Evolutionary conservation across 2,888 invertebrate genomes (phyloP), one percentile per base, ranked within the genome.

Genomic region (Ditula angustiorana): DNA sequence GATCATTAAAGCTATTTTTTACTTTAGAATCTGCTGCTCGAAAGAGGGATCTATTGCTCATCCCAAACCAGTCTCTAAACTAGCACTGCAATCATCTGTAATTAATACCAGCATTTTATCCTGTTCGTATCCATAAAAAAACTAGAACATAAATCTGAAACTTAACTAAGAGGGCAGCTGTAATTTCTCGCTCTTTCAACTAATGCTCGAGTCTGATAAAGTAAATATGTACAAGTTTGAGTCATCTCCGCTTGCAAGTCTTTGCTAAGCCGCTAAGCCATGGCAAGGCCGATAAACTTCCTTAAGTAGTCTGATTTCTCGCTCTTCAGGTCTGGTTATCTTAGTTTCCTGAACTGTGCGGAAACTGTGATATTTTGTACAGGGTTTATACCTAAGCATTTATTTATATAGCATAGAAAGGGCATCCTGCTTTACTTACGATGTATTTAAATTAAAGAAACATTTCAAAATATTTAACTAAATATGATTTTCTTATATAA

Each of bases 301-400:
- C 62, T 63, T 50, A 67, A 71, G 68, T 72, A 70, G 67, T 68
- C 72, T 69, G 73, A 77, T 75, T 76, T 72, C 74, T 68, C 70
- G 68, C 70, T 71, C 66, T 46, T 59, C 62, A 52, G 64, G 52
- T 66, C 59, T 67, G 68, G 68, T 71, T 72, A 74, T 73, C 61
- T 63, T 63, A 70, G 68, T 73, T 74, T 66, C 70, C 3, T 26
- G 41, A 66, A 61, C 70, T 70, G 67, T 68, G 24, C 47, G 55
- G 35, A 47, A 41, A 50, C 41, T 30, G 44, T 5, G 13, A 49
- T 49, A 33, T 49, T 49, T 62, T 16, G 7, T 13, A 23, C 23
- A 3, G 8, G 13, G 13, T 23, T 53, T 53, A 10, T 16, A 41
- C 41, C 5, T 7, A 41, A 5, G 41, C 19, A 19, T 19, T 41